Base-by-base conservation (phyloP, 2,888 invertebrate species). In the Philereme vetulata region DNA sequence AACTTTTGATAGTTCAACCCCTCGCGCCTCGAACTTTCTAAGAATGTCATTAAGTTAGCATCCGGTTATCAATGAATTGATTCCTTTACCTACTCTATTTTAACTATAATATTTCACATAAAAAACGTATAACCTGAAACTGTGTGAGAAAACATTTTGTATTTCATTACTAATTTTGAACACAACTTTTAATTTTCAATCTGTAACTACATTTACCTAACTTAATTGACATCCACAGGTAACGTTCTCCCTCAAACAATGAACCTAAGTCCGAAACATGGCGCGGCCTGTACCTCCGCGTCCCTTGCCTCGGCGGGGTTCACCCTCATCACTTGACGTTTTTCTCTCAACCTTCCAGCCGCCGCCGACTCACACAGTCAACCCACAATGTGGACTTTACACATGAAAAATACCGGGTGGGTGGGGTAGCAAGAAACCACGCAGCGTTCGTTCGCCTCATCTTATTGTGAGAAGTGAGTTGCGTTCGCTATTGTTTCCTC, bases 1-100 rank as follows among this genome's bases (percentile, higher is more conserved):
- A 90, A 88, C 90, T 75, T 72, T 71, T 76, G 68, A 75, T 78
- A 76, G 78, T 77, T 80, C 76, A 78, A 80, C 81, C 84, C 84
- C 72, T 77, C 77, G 72, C 64, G 70, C 70, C 70, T 70, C 68
- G 65, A 72, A 74, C 69, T 74, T 73, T 60, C 70, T 66, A 67
- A 70, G 69, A 60, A 65, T 67, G 55, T 54, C 67, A 70, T 72
- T 61, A 68, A 53, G 45, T 60, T 62, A 72, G 66, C 72, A 72
- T 70, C 71, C 72, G 65, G 55, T 66, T 51, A 21, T 52, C 42
- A 51, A 47, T 48, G 50, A 59, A 53, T 34, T 51, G 7, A 60
- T 38, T 36, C 4, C 8, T 32, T 36, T 6, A 8, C 8, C 11
- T 1, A 38, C n/a, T 53, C 21, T 21, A 21, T 21, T 21, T 21